These are phyloP conservation scores for Rhinolophus sinicus DNA, from an alignment of 2,113 vertebrate genomes.

Conservation along the genomic window DNA sequence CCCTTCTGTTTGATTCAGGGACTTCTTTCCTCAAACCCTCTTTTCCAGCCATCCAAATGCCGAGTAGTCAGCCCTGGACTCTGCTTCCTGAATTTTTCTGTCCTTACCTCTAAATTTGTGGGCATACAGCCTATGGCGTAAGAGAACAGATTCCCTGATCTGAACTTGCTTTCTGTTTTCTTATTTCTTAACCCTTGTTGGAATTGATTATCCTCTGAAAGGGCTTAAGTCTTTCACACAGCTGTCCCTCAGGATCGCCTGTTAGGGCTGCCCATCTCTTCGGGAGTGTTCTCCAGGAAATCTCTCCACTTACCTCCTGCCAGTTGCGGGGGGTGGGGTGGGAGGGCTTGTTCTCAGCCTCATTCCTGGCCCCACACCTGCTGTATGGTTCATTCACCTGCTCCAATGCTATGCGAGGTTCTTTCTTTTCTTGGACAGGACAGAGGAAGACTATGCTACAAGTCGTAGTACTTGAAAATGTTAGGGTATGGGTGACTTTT, in stretches of 20 bases:
- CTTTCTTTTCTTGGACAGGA: not conserved
- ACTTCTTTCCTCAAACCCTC: not conserved
- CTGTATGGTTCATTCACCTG: not conserved
- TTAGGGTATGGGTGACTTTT: not conserved
- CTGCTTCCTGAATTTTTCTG: not conserved
- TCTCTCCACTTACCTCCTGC: not conserved
- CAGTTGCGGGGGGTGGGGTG: too few species aligned
- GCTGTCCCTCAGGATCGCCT: not conserved
- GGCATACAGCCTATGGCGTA: not conserved
- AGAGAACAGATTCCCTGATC: not conserved
- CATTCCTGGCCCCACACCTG: not conserved
- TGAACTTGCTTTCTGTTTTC: not conserved
- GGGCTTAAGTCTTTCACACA: not conserved
- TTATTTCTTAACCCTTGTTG: not conserved
- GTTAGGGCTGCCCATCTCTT: not conserved
- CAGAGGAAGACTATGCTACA: not conserved
- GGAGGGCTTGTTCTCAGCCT: not conserved
- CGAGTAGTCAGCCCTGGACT: not conserved
- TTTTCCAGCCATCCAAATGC: not conserved
- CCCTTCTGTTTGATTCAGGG: not conserved
- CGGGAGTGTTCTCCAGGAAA: not conserved
- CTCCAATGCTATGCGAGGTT: not conserved
- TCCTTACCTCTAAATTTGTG: not conserved
- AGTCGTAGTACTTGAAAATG: not conserved
- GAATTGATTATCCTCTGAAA: not conserved